Evolutionary conservation across 2,888 invertebrate species (phyloP), one percentile per base, ranked within the genome.

Genomic region (Agrochola circellaris): DNA sequence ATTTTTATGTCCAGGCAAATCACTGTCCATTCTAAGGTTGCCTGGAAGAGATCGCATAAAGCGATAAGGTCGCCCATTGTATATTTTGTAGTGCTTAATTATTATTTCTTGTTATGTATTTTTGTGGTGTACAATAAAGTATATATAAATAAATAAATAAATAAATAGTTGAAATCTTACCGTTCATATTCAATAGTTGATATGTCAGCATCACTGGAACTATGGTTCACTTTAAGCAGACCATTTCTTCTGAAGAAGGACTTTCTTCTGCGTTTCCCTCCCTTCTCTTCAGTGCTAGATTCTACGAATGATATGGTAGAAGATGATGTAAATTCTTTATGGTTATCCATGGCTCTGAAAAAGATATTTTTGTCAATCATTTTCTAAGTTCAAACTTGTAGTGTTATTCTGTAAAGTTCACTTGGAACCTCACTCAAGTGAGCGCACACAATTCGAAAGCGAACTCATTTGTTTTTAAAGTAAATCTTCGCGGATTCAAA

Each of bases 101-200:
- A n/a, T n/a, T n/a, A n/a, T n/a, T n/a, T n/a, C n/a, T n/a, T n/a
- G n/a, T n/a, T n/a, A n/a, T n/a, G n/a, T n/a, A n/a, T n/a, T n/a
- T n/a, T n/a, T n/a, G n/a, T n/a, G n/a, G n/a, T n/a, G n/a, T n/a
- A n/a, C n/a, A n/a, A n/a, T n/a, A n/a, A n/a, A n/a, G n/a, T n/a
- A n/a, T n/a, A n/a, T n/a, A n/a, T n/a, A n/a, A n/a, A n/a, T n/a
- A n/a, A n/a, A n/a, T n/a, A n/a, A n/a, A n/a, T n/a, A n/a, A n/a
- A n/a, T n/a, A n/a, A n/a, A 58, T 34, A 60, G 34, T n/a, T 23
- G 20, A 68, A 60, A 61, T 38, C 68, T 68, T 61, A 68, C 95
- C 93, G 92, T n/a, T 94, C 95, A 67, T 87, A 90, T 1, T 94
- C 94, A 3, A 91, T 82, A 1, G 91, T 89, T 0, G 95, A 95